phyloP scores from a whole-genome alignment of 2,888 invertebrate species.

The Eristalinus sepulchralis region DNA sequence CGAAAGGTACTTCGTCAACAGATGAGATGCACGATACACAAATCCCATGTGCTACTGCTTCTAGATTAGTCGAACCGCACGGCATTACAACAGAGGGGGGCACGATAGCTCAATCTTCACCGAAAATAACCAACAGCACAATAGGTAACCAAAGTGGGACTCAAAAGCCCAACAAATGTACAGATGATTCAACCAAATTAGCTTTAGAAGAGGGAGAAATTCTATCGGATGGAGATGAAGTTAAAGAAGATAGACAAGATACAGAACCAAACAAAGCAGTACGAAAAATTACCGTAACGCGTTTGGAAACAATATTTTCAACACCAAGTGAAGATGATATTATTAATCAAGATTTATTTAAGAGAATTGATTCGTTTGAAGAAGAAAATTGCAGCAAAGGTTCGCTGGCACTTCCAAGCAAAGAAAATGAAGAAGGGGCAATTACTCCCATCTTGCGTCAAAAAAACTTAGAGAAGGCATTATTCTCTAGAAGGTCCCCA shows the following conservation, averaged over 20 bases:
- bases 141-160: background rate
- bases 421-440: background rate
- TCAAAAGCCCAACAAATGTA: background rate
- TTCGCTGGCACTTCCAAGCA: background rate
- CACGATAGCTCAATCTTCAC: background rate
- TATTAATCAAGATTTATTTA: slow-evolving; percentile 31
- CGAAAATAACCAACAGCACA: background rate
- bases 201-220: slow-evolving; percentile 42
- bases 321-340: slow-evolving; percentile 6
- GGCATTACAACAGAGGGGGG: background rate
- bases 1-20: background rate
- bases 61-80: too few species aligned
- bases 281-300: background rate
- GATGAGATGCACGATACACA: background rate
- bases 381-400: background rate
- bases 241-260: background rate
- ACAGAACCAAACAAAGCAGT: background rate
- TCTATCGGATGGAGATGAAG: slow-evolving; percentile 20
- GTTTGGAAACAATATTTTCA: background rate
- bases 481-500: background rate
- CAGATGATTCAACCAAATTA: background rate
- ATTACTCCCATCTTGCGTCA: slow-evolving; percentile 6
- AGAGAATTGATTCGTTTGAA: slow-evolving; percentile 32
- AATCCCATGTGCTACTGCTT: background rate
- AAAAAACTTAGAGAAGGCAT: slow-evolving; percentile 10